These are phyloP conservation scores for Strix uralensis DNA, from an alignment of 2,113 vertebrate species.

Conservation along the genomic window DNA sequence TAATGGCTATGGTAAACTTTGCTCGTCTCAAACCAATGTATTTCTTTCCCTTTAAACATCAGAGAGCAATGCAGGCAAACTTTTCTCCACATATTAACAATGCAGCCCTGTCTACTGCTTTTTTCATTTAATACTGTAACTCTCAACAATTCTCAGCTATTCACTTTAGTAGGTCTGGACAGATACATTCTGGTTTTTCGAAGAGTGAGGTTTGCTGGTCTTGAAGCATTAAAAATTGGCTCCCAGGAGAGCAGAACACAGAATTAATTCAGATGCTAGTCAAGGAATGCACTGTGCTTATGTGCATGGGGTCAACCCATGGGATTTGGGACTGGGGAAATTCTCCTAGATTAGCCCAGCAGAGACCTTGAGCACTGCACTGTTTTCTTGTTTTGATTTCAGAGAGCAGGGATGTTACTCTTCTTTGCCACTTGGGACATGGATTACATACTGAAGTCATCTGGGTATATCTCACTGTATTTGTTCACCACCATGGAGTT, in stretches of 20 bases:
- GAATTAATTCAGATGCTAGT: neutral
- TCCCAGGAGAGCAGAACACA: neutral
- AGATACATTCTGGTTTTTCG: neutral
- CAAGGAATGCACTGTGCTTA: neutral
- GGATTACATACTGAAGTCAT: neutral
- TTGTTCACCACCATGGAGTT: neutral
- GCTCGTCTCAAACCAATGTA: neutral
- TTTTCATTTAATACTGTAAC: neutral
- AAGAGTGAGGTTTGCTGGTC: neutral
- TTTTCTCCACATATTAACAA: neutral
- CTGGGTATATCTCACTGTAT: neutral
- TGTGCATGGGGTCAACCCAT: neutral
- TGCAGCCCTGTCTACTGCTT: neutral
- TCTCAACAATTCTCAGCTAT: neutral
- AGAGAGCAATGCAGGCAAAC: neutral
- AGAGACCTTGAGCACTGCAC: neutral
- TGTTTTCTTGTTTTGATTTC: neutral
- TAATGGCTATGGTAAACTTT: neutral
- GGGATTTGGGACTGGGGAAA: neutral
- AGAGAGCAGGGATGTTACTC: neutral
- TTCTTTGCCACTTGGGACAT: neutral
- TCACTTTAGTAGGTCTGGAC: neutral
- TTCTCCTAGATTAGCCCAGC: neutral
- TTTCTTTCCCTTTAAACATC: neutral
- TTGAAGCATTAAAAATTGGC: neutral